Evolutionary conservation across 2,113 vertebrate genomes (phyloP).

Genomic region (Sciurus niger): DNA sequence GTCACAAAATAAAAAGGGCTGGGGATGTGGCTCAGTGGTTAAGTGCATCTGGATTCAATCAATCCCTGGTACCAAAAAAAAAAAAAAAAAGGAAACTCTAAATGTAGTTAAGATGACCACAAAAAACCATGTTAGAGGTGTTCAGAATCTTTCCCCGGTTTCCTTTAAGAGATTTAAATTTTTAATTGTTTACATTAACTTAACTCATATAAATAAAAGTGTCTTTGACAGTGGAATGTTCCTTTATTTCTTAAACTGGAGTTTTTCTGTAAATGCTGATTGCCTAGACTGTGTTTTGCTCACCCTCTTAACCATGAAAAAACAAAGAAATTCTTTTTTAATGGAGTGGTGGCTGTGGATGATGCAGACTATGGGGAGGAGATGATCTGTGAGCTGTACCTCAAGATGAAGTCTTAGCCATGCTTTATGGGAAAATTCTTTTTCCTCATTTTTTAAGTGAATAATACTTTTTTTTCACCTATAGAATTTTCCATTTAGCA

Average conservation of each 20-base stretch:
- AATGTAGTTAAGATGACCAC: not conserved
- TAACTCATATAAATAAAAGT: not conserved
- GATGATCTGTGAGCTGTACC: not conserved
- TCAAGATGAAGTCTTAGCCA: not conserved
- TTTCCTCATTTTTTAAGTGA: not conserved
- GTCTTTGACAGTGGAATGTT: not conserved
- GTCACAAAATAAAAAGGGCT: not conserved
- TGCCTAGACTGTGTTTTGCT: not conserved
- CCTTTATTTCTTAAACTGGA: not conserved
- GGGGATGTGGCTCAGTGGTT: not conserved
- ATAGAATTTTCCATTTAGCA: not conserved
- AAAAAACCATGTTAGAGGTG: not conserved
- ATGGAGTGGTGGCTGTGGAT: not conserved
- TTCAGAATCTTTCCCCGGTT: not conserved
- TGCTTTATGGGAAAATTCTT: not conserved
- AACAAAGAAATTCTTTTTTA: not conserved
- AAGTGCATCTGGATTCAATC: not conserved
- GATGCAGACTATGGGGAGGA: not conserved
- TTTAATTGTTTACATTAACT: not conserved
- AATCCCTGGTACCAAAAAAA: not conserved
- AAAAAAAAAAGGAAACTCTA: not conserved
- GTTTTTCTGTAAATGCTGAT: not conserved
- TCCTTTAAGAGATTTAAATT: constrained; percentile 18
- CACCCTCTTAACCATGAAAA: not conserved
- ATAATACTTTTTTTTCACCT: not conserved